Evolutionary conservation across 2,113 vertebrate species (phyloP), one percentile per base, ranked within the genome.

Genomic region (Corvus hawaiiensis): DNA sequence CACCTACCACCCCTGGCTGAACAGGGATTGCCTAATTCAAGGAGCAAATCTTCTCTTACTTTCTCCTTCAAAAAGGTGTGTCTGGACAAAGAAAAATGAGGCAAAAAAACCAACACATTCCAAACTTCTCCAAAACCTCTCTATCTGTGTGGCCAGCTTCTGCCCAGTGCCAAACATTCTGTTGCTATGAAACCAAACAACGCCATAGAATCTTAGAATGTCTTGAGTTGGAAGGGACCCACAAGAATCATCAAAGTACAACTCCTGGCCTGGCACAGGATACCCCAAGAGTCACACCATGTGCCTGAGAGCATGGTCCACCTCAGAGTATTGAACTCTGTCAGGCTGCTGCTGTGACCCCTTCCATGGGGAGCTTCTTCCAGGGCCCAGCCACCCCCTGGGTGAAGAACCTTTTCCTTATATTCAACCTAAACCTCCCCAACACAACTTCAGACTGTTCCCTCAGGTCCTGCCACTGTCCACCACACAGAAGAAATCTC

Each of bases 21-120:
- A 46, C 9, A 61, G 13, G 12, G 13, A 76, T 8, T 1, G 4
- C 15, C 7, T 73, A 10, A 22, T 56, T 9, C 59, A 66, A n/a
- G 30, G 27, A 74, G 6, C 0, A 0, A 86, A 62, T 39, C 44
- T 51, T 82, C 35, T 63, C 41, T 37, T 80, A 44, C 37, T 22
- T 8, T 66, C 56, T 73, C 24, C 24, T 71, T 91, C 63, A 56
- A 66, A 94, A 76, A 33, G 8, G 20, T 2, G 0, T 87, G 18
- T 10, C 28, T 22, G 19, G 41, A 83, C 19, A 62, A 94, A 66
- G 20, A 9, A 61, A 71, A 69, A 43, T 12, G 16, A 26, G 9
- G 10, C 2, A 1, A 0, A 2, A 10, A 27, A 32, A 1, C 0
- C 5, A 54, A 9, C 17, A 18, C 35, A 32, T 13, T 13, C 16